Base-by-base conservation (phyloP, 2,888 invertebrate genomes). In the Chloromyia formosa region DNA sequence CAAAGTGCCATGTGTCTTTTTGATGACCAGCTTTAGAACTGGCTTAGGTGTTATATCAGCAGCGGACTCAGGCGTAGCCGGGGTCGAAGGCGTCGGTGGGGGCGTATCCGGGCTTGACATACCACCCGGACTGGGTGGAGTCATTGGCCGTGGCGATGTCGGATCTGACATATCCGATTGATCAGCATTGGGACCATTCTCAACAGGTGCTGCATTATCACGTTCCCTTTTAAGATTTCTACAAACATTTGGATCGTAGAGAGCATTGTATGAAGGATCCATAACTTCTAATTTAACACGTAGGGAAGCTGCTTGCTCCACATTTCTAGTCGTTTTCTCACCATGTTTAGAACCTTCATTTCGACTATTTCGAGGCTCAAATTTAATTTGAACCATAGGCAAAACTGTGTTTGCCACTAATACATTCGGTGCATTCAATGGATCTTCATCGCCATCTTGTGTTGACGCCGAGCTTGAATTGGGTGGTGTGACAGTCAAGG, bases 1-100 rank as follows among this genome's bases (percentile, higher is more conserved):
- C 0, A 85, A 78, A 73, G 81, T 84, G 0, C 85, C 85, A 75
- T 84, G 84, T 72, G 84, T 83, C 61, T 84, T 85, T 62, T 83
- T 84, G n/a, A 85, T 85, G 78, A 84, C 85, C 0, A 85, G 75
- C 74, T 84, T 84, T 1, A 85, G 78, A 60, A 82, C 81, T 75
- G 78, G 80, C 60, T 80, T 79, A 62, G 77, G 79, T 22, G 78
- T 68, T 58, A 14, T 12, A 20, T 2, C 27, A 7, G 27, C 27
- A 35, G 27, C 2, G 7, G 3, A 2, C 7, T 2, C 27, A 4
- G 2, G 3, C 3, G 49, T n/a, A 42, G 42, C 42, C 12, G 42
- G 42, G 5, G 5, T 42, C 16, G 49, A 49, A n/a, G 49, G 14
- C 3, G 49, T 12, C 10, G 12, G 12, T 7, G 49, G 49, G 1